phyloP scores from a whole-genome alignment of 2,888 invertebrate species.

The Druceiella hillmani region DNA sequence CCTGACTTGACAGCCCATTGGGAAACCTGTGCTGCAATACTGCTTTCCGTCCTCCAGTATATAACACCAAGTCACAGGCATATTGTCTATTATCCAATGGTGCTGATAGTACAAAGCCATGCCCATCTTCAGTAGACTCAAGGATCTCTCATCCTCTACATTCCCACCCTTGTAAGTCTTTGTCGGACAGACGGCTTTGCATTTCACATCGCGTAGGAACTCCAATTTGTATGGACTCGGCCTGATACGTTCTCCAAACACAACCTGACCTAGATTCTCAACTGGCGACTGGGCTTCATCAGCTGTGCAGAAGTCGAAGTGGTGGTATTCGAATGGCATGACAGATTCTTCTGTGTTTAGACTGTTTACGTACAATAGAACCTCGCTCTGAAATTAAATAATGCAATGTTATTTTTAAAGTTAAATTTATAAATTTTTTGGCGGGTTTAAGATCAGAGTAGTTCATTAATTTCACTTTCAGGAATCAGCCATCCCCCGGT shows the following conservation, averaged over 20 bases:
- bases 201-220: constrained; percentile 68
- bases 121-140: constrained; percentile 84
- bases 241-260: constrained; percentile 97
- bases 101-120: constrained; percentile 96
- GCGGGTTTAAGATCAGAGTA: no score
- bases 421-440: constrained; percentile 6
- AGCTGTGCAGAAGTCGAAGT: constrained; percentile 91
- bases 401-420: constrained; percentile 9
- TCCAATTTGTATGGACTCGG: constrained; percentile 88
- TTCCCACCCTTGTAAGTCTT: constrained; percentile 67
- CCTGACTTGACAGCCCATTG: constrained; percentile 91
- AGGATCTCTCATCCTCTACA: constrained; percentile 58
- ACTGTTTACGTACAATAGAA: constrained; percentile 90
- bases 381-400: constrained; percentile 68
- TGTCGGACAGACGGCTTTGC: constrained; percentile 48
- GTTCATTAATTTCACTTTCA: no score
- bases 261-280: constrained; percentile 97
- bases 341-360: constrained; percentile 97
- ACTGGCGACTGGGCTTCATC: constrained; percentile 81
- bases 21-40: constrained; percentile 94
- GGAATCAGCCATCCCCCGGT: no score
- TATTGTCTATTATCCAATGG: constrained; percentile 98
- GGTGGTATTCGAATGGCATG: constrained; percentile 96
- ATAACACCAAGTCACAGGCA: constrained; percentile 99
- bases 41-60: constrained; percentile 64